Base-by-base conservation (phyloP, 2,888 invertebrate species). In the Ennomos fuscantarius region DNA sequence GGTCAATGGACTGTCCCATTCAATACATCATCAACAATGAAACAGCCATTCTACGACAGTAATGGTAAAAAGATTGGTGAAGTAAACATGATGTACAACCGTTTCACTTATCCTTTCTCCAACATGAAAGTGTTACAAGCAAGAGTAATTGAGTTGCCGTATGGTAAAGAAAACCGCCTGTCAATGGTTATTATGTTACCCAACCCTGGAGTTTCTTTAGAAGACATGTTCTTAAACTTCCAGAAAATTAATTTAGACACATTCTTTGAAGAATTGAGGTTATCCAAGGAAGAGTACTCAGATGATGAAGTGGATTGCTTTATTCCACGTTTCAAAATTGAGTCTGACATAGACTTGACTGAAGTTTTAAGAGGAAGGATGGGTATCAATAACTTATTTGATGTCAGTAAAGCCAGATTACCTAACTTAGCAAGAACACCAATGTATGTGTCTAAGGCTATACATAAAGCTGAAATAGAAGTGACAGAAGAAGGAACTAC, bases 1-100 rank as follows among this genome's bases (percentile, higher is more conserved):
- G 96, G 95, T 0, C 92, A 93, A 56, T 96, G 96, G 96, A 89
- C 93, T 47, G 74, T 87, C 8, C 95, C 95, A 0, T 96, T 96
- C 67, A 94, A 95, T 63, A 65, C 69, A 5, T 82, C 93, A 0
- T 84, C 82, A 0, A 95, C 95, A 0, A 72, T 69, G 0, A 73
- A 72, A 49, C 89, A 92, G 65, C 82, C 93, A 0, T 96, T 95
- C 70, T 93, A 87, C 60, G 89, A 94, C 69, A 94, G 94, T 45
- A 78, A 87, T 2, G 93, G 92, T 8, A 74, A 81, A 8, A 75
- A 87, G 51, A 78, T 92, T 13, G 94, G 94, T 0, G 85, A 93
- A 56, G 95, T 96, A 0, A 93, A 94, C 48, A 96, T 97, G 96
- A 97, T 97, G 96, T 93, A 93, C 63, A 94, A 94, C 63, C 84